Base-by-base conservation (phyloP, 1,140 invertebrate species). In the Meloidogyne exigua region DNA sequence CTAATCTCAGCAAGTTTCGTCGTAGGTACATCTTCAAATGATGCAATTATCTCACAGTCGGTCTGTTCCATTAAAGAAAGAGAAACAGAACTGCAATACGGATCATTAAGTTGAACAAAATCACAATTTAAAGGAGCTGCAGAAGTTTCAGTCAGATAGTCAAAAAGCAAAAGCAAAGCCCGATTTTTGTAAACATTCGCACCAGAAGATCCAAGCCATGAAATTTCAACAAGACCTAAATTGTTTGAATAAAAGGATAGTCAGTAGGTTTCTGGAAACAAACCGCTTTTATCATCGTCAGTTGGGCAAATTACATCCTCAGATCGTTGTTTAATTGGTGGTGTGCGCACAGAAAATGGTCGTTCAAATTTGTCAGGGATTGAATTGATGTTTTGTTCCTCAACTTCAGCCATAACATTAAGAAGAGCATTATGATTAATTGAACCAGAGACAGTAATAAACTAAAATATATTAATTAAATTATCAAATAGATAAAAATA, bases 31-130 rank as follows among this genome's bases (percentile, higher is more conserved):
- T 93, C 93, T 82, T 92, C 90, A 80, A 95, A 92, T 62, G 90
- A 89, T 12, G 95, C 89, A 7, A 88, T 88, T 18, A 94, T 90
- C 91, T 92, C 87, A 76, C 89, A 88, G 78, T 76, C 74, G 12
- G 42, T 64, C 26, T 70, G 72, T n/a, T 72, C 28, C 57, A 66
- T n/a, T n/a, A 79, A 44, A 12, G 70, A 87, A 81, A 70, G 69
- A 87, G 88, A 89, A 88, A 93, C 92, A 84, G 91, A 90, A 84
- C 92, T 93, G 63, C 93, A 93, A 81, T 91, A 91, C 0, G 93
- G 93, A 84, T 95, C 92, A 57, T 92, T 91, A 25, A 91, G 91
- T 89, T 95, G 93, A 5, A 95, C 92, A 89, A 95, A 93, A 78
- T 92, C 91, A 82, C 92, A 91, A 84, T 94, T 92, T 65, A 96